These are phyloP conservation scores for Cygnus buccinator DNA, from an alignment of 2,113 vertebrate genomes.

Conservation along the genomic window DNA sequence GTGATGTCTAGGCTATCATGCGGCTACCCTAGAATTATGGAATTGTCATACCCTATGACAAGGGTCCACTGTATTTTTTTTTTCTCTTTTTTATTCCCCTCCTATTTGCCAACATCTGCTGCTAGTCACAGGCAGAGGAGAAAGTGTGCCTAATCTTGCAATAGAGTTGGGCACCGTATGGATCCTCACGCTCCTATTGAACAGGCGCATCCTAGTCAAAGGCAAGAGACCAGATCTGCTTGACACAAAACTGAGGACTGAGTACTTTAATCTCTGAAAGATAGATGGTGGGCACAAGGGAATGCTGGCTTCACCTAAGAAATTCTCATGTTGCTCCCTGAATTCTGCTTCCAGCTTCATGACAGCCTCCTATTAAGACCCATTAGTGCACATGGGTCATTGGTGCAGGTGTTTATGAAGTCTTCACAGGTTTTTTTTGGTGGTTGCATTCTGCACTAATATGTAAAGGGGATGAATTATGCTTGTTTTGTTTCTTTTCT, in stretches of 20 bases:
- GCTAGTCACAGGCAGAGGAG: background rate
- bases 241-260: background rate
- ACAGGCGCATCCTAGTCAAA: background rate
- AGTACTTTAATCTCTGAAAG: background rate
- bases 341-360: background rate
- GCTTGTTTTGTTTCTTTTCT: conserved; percentile 8
- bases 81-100: background rate
- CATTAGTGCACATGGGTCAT: background rate
- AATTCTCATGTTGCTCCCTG: background rate
- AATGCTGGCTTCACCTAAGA: fast-evolving
- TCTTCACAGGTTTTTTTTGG: background rate
- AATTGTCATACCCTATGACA: background rate
- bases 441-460: background rate
- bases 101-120: background rate
- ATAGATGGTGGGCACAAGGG: background rate
- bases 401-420: background rate
- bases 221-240: background rate
- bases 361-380: background rate
- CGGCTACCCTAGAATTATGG: background rate
- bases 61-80: background rate
- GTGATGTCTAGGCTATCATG: background rate
- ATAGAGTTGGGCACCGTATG: background rate
- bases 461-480: background rate
- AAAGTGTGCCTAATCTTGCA: background rate
- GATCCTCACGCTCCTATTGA: background rate